phyloP scores from a whole-genome alignment of 1,140 invertebrate genomes.

The Aphelinus certus region DNA sequence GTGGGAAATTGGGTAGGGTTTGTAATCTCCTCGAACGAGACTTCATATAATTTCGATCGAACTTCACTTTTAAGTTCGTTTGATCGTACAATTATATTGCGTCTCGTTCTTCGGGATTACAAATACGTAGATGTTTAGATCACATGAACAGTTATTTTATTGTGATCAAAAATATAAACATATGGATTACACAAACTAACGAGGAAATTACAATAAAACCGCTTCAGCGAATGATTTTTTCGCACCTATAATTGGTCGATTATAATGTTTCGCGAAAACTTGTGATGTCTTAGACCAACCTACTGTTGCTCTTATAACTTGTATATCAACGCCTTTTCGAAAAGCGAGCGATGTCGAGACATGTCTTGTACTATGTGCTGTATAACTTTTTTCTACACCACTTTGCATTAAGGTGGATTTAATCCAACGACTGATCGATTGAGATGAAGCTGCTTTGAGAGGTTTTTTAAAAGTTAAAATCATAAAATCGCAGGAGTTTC shows the following conservation, averaged over 20 bases:
- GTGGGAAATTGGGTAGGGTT: too few species aligned
- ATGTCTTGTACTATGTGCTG: constrained; percentile 46
- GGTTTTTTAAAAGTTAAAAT: constrained; percentile 43
- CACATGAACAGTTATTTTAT: too few species aligned
- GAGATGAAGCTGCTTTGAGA: constrained; percentile 35
- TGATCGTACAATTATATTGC: too few species aligned
- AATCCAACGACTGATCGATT: constrained; percentile 46
- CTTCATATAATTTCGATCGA: too few species aligned
- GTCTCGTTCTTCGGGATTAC: too few species aligned
- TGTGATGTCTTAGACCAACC: constrained; percentile 46
- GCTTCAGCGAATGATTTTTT: too few species aligned
- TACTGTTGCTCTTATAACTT: constrained; percentile 43
- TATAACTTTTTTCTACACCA: constrained; percentile 23
- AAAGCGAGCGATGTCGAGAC: constrained; percentile 44
- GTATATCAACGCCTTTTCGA: constrained; percentile 40
- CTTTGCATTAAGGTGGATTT: constrained; percentile 18
- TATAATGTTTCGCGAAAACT: constrained; percentile 48
- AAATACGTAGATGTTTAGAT: too few species aligned
- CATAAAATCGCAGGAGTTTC: constrained; percentile 11
- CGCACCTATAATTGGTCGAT: constrained; percentile 39
- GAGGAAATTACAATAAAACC: too few species aligned
- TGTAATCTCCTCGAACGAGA: too few species aligned
- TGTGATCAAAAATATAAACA: too few species aligned
- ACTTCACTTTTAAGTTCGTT: too few species aligned
- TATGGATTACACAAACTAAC: too few species aligned